Percentiles rank a stretch among this genome's conserved stretches.
phyloP scores from a whole-genome alignment of 1,140 invertebrate genomes.

The Oedothorax gibbosus region DNA sequence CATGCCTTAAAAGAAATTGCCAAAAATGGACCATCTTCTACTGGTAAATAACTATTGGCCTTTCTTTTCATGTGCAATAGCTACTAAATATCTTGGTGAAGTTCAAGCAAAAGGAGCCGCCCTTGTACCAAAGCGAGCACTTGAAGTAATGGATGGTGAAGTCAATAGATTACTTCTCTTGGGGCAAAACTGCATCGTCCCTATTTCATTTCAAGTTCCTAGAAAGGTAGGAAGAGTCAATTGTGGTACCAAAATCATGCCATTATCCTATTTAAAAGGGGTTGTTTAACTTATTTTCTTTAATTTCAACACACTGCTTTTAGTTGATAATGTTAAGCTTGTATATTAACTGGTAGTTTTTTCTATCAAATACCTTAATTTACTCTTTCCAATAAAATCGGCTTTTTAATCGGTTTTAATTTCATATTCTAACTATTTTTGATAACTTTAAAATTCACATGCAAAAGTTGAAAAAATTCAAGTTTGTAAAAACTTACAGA shows the following conservation, averaged over 20 bases:
- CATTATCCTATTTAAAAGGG: too few relatives aligned
- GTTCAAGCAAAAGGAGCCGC: constrained; percentile 90
- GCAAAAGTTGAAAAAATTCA: too few relatives aligned
- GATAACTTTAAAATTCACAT: too few relatives aligned
- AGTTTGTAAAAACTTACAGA: too few relatives aligned
- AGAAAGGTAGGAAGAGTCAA: constrained; percentile 77
- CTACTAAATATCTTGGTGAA: constrained; percentile 64
- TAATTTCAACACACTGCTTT: too few relatives aligned
- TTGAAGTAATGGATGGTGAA: constrained; percentile 95
- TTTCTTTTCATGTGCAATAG: constrained; percentile 60
- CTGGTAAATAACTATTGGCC: background rate
- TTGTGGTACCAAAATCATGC: background rate
- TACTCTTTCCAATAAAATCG: too few relatives aligned
- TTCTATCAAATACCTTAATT: too few relatives aligned
- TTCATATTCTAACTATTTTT: too few relatives aligned
- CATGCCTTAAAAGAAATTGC: background rate
- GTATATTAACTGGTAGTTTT: too few relatives aligned
- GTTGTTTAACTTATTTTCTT: too few relatives aligned
- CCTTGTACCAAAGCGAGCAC: constrained; percentile 88
- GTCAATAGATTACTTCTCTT: constrained; percentile 90
- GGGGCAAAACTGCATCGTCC: constrained; percentile 85
- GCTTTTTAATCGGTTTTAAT: too few relatives aligned
- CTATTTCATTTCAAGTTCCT: constrained; percentile 93
- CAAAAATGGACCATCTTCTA: background rate
- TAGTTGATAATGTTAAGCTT: too few relatives aligned